phyloP scores from a whole-genome alignment of 2,113 vertebrate species.

The Meleagris gallopavo region DNA sequence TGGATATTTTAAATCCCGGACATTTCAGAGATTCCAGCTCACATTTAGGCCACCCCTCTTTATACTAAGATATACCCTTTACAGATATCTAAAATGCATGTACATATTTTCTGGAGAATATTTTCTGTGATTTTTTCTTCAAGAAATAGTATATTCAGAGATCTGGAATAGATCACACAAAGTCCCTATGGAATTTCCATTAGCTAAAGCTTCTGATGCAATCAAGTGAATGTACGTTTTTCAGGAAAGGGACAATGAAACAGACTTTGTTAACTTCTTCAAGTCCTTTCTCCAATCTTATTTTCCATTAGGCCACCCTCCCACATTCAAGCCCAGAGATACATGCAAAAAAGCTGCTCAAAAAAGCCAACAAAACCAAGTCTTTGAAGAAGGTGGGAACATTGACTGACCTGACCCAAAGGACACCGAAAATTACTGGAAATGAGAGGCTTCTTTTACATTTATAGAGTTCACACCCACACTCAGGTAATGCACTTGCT shows the following conservation, averaged over 20 bases:
- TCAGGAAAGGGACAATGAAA: neutral
- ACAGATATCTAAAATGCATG: neutral
- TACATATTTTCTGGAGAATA: neutral
- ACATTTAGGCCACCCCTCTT: neutral
- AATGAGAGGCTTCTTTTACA: neutral
- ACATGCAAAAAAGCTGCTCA: neutral
- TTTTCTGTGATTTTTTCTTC: neutral
- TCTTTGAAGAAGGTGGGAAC: neutral
- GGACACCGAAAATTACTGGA: neutral
- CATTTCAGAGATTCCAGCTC: neutral
- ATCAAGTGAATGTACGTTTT: neutral
- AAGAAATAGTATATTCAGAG: neutral
- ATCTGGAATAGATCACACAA: neutral
- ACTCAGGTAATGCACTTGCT: neutral
- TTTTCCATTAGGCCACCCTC: neutral
- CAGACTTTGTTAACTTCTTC: neutral
- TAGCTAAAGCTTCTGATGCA: neutral
- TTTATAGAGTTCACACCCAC: neutral
- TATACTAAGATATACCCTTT: neutral
- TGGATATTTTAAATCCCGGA: neutral
- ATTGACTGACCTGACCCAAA: neutral
- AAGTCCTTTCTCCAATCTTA: neutral
- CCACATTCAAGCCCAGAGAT: neutral
- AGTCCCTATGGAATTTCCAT: neutral
- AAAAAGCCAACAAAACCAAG: neutral